Conservation (phyloP, 2,797 vertebrate species). For the Adrianichthys oophorus region DNA sequence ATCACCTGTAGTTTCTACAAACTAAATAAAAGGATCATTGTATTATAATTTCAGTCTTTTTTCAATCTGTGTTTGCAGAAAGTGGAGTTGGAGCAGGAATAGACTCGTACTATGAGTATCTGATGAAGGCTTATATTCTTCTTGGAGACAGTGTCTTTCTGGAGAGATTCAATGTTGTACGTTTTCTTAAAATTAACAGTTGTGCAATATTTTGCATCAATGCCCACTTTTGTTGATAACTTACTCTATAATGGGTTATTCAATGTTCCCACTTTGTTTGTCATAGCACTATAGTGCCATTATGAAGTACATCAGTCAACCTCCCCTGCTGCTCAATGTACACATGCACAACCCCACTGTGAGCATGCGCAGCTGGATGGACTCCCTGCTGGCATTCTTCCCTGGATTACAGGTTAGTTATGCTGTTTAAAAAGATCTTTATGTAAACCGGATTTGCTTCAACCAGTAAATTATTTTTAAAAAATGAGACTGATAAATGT, state of each 20-base stretch:
- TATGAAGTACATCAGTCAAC: conserved; percentile 87
- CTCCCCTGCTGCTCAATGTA: conserved; percentile 83
- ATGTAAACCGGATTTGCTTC: not conserved
- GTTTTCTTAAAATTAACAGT: conserved; percentile 23
- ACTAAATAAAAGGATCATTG: not conserved
- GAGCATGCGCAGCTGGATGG: conserved; percentile 85
- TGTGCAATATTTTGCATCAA: not conserved
- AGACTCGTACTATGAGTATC: conserved; percentile 85
- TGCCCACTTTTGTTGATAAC: not conserved
- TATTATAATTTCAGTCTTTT: not conserved
- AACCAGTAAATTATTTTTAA: not conserved
- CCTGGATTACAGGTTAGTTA: conserved; percentile 81
- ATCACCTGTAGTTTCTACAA: not conserved
- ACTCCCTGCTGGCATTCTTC: conserved; percentile 85
- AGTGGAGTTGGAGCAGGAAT: conserved; percentile 86
- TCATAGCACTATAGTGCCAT: conserved; percentile 86
- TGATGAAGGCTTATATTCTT: conserved; percentile 87
- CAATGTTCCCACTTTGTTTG: conserved; percentile 26
- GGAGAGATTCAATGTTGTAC: conserved; percentile 82
- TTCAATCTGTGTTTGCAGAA: conserved; percentile 60
- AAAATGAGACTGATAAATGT: not conserved
- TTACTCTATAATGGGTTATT: not conserved
- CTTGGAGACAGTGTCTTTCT: conserved; percentile 82
- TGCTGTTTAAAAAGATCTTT: not conserved
- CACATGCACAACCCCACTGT: conserved; percentile 88